Base-by-base conservation (phyloP, 2,888 invertebrate genomes). In the Tetragonisca angustula region DNA sequence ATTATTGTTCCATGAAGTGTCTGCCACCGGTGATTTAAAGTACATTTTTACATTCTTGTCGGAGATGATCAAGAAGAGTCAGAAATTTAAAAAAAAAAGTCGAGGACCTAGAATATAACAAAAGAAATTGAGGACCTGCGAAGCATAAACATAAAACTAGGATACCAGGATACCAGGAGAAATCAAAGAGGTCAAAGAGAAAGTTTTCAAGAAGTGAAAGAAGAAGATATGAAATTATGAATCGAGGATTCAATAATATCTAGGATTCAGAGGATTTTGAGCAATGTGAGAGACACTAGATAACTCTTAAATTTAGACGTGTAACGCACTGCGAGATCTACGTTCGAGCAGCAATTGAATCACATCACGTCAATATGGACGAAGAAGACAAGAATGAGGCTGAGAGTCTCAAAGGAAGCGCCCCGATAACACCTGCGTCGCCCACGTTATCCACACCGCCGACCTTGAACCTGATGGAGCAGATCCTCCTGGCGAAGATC, bases 401-500 rank as follows among this genome's bases (percentile, higher is more conserved):
- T 70, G 88, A 83, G 64, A 88, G 76, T 61, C 36, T 24, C 4
- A 65, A 52, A 21, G 27, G n/a, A 19, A 24, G 15, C 19, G 11
- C 17, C 19, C 17, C 72, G 13, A 73, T 85, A 68, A 87, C 82
- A 59, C 70, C 95, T 95, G 95, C 95, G 90, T 95, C 95, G 87
- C 95, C 95, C 56, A 95, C 95, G 88, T 95, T 95, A 86, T 95
- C 95, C 76, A 95, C 95, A 88, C 95, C 96, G 62, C 94, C 94
- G 70, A 92, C 91, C 75, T 80, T 91, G 64, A 92, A 92, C 73
- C 95, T 98, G 49, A 98, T 98, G 98, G 98, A 98, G 93, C 96
- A 96, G 82, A 94, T 98, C 78, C 95, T 98, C 77, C 97, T 97
- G 67, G 97, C 97, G 9, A 98, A 98, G 94, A 98, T 98, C 96